Evolutionary conservation across 2,797 vertebrate species (phyloP).

Genomic region (Rhinichthys osculus): DNA sequence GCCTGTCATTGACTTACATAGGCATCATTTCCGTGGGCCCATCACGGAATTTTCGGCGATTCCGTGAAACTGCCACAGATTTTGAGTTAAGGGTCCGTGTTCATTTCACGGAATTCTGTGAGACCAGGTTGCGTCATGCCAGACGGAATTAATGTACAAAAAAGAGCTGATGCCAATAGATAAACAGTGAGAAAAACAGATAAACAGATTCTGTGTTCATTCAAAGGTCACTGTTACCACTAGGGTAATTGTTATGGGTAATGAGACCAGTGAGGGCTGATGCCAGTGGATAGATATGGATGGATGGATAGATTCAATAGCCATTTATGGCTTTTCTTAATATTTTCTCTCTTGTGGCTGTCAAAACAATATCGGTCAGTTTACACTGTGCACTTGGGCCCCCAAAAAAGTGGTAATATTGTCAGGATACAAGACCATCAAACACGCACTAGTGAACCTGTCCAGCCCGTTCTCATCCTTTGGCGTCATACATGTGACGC

Average conservation of each 20-base stretch:
- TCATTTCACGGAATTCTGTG: too few relatives aligned
- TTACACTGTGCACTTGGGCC: slow-evolving; percentile 71
- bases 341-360: slow-evolving; percentile 62
- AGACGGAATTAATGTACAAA: neutral
- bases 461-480: too few relatives aligned
- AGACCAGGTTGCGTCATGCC: too few relatives aligned
- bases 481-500: too few relatives aligned
- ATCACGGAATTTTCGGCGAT: too few relatives aligned
- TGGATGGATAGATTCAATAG: neutral
- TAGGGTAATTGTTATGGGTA: neutral
- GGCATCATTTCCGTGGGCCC: too few relatives aligned
- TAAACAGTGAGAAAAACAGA: neutral
- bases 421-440: slow-evolving; percentile 73
- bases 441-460: slow-evolving; percentile 73
- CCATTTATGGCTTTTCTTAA: neutral
- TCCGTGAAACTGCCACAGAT: too few relatives aligned
- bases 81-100: too few relatives aligned
- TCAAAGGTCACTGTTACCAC: too few relatives aligned
- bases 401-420: slow-evolving; percentile 73
- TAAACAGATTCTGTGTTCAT: neutral
- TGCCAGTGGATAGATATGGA: neutral
- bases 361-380: slow-evolving; percentile 73
- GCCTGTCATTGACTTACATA: too few relatives aligned
- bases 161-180: slow-evolving; percentile 52
- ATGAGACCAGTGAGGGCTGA: neutral